Evolutionary conservation across 1,140 invertebrate genomes (phyloP), one percentile per base, ranked within the genome.

Genomic region (Diabrotica virgifera): DNA sequence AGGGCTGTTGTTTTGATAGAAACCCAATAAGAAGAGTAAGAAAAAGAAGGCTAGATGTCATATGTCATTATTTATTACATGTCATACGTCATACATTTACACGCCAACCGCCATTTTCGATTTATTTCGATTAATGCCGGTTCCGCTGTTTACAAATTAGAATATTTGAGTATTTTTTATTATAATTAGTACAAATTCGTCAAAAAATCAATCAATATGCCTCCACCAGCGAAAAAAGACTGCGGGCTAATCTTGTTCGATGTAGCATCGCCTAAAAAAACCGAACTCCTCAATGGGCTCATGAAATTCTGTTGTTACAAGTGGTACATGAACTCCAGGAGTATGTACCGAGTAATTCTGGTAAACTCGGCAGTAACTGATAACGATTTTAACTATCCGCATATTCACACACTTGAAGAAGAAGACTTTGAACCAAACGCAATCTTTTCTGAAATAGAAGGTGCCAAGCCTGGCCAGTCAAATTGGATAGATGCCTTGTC

Each of bases 131-230:
- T n/a, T n/a, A n/a, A n/a, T 24, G 24, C 24, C 24, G 24, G 24
- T 24, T 1, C 24, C 1, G 24, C 24, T 24, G 24, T 24, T 24
- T 24, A 24, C 1, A 4, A 24, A 2, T 24, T 24, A 24, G 24
- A 24, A 24, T 24, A 24, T 24, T 24, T 24, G 1, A 24, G 4
- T 24, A 24, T 24, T 24, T 24, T 24, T 24, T 24, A 24, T 24
- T 24, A 24, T 24, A 2, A 24, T 24, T 24, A 24, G 24, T 24
- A 24, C 4, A 24, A 24, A 24, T 24, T 4, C 24, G 24, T 24
- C 24, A 24, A 24, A 24, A 24, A 51, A 51, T 51, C 11, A 93
- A 62, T 81, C 36, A 69, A 50, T 46, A 72, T 72, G 70, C 63
- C 70, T 50, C 68, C 67, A 13, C 46, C 59, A 35, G 40, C 60